Base-by-base conservation (phyloP, 1,140 invertebrate species). In the Meloidogyne hapla region DNA sequence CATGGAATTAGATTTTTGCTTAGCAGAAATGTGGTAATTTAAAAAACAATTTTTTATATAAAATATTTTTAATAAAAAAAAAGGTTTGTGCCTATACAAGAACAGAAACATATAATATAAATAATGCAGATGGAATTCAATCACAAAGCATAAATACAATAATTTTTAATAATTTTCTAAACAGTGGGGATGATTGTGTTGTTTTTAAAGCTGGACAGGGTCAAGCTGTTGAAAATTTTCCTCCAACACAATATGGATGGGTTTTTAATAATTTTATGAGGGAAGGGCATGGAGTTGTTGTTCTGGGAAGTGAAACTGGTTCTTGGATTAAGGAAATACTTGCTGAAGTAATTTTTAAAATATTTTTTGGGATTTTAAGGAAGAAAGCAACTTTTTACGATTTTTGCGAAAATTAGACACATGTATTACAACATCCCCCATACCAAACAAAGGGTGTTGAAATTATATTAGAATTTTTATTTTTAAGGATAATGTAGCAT, bases 211-310 rank as follows among this genome's bases (percentile, higher is more conserved):
- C 68, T 38, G 68, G 68, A 21, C 68, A 69, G 23, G 68, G 68
- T 0, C 26, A 33, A 26, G 10, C 21, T 33, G 28, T 25, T 23
- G 28, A 9, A 3, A 48, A 48, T 48, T 48, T 18, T 18, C 64
- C 64, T 15, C 40, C 68, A 26, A 42, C 38, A 18, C 68, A 69
- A 42, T 69, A 45, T 56, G 26, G 21, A 23, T 69, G 68, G 68
- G 68, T 69, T 15, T 69, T 69, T 56, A 69, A 69, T 56, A 69
- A 69, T 56, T 69, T 61, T 69, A 23, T 69, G 68, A 10, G 68
- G 4, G 68, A 69, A 56, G 68, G 68, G 2, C 68, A 69, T 56
- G 68, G 68, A 42, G 68, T 56, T 13, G 23, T 69, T 25, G 68
- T 42, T 26, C 21, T 56, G 18, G 68, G 68, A 12, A 69, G 68